These are phyloP conservation scores for Medauroidea extradentata DNA, from an alignment of 1,140 invertebrate genomes.

Conservation along the genomic window DNA sequence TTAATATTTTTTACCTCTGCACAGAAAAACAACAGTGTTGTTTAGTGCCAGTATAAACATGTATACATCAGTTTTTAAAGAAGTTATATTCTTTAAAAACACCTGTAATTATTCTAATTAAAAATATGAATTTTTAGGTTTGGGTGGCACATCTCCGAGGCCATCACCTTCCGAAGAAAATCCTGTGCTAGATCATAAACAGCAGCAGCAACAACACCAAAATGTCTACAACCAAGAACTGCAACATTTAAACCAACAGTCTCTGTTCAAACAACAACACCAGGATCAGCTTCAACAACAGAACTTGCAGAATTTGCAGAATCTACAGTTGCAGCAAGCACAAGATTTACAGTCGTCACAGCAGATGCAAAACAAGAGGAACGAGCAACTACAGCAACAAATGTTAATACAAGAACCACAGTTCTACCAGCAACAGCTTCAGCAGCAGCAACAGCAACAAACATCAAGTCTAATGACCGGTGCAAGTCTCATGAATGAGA, in stretches of 20 bases:
- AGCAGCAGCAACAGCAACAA: slow-evolving; percentile 22
- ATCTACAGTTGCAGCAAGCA: slow-evolving; percentile 3
- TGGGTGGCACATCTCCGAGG: slow-evolving; percentile 38
- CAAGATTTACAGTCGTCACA: background rate
- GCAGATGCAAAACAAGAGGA: slow-evolving; percentile 11
- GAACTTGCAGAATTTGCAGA: slow-evolving; percentile 13
- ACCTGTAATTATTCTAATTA: too few relatives aligned
- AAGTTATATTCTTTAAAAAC: too few relatives aligned
- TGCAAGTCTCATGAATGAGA: slow-evolving; percentile 17
- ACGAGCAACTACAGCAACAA: slow-evolving; percentile 21
- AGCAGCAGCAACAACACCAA: slow-evolving; percentile 16
- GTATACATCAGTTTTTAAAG: too few relatives aligned
- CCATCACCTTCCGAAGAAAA: slow-evolving; percentile 42
- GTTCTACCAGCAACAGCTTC: slow-evolving; percentile 15
- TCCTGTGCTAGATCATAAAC: slow-evolving; percentile 23
- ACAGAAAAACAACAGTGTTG: too few relatives aligned
- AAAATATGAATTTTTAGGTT: slow-evolving; percentile 24
- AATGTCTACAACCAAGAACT: slow-evolving; percentile 23
- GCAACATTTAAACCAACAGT: slow-evolving; percentile 24
- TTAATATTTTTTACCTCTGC: too few relatives aligned
- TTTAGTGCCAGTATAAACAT: too few relatives aligned
- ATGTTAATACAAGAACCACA: slow-evolving; percentile 1
- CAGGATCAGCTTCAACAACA: slow-evolving; percentile 26
- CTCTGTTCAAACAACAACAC: slow-evolving; percentile 17
- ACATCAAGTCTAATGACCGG: slow-evolving; percentile 8